phyloP scores from a whole-genome alignment of 1,140 invertebrate genomes.

The Mycetomoellerius zeteki region DNA sequence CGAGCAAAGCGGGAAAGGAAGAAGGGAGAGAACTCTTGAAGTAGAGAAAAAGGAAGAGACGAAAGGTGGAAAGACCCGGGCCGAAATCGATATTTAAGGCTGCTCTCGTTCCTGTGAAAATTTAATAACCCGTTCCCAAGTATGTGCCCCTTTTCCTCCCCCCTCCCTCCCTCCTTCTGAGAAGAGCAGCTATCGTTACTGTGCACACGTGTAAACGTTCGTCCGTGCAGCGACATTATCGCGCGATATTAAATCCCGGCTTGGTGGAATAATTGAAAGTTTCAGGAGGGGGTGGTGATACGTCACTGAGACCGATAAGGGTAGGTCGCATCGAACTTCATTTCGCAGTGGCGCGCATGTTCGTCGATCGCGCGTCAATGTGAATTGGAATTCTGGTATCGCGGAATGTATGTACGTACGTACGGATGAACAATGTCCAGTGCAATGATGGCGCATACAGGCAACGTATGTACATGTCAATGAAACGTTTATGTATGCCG shows the following conservation, averaged over 20 bases:
- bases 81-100: constrained; percentile 82
- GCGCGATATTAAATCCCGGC: constrained; percentile 83
- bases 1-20: constrained; percentile 8
- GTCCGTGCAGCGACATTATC: constrained; percentile 73
- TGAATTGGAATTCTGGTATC: constrained; percentile 65
- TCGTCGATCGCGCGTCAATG: constrained; percentile 66
- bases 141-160: constrained; percentile 67
- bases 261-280: constrained; percentile 83
- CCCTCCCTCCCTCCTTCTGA: not conserved
- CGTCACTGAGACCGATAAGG: constrained; percentile 43
- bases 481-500: constrained; percentile 34
- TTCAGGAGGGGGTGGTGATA: constrained; percentile 49
- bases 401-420: constrained; percentile 17
- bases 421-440: constrained; percentile 52
- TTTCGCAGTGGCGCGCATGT: constrained; percentile 60
- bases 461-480: constrained; percentile 55
- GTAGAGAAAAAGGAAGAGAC: constrained; percentile 46
- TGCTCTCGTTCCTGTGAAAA: constrained; percentile 81
- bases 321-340: constrained; percentile 69
- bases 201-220: constrained; percentile 82
- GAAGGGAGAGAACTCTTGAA: constrained; percentile 15
- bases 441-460: constrained; percentile 45
- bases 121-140: constrained; percentile 83
- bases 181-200: constrained; percentile 74
- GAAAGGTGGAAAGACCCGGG: constrained; percentile 60